phyloP scores from a whole-genome alignment of 2,888 invertebrate species.

The Ischnus inquisitorius region DNA sequence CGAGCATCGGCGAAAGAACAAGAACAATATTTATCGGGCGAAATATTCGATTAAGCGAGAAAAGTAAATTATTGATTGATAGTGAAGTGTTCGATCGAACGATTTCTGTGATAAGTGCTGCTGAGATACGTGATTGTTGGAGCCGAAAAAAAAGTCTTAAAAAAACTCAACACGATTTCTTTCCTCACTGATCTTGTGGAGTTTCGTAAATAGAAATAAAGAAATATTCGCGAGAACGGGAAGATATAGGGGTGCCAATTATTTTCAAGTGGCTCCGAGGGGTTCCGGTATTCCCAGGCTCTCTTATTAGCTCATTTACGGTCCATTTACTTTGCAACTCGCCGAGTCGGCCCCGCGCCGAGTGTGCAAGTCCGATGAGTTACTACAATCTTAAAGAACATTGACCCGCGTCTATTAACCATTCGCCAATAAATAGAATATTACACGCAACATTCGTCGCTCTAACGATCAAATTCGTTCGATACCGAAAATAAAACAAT shows the following conservation, averaged over 20 bases:
- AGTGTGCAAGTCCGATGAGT: slow-evolving; percentile 76
- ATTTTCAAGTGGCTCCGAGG: slow-evolving; percentile 17
- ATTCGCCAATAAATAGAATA: not conserved
- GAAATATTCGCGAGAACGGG: not conserved
- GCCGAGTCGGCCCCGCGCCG: slow-evolving; percentile 71
- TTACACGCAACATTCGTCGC: not conserved
- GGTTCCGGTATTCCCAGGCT: slow-evolving; percentile 60
- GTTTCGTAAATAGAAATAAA: not conserved
- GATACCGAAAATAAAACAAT: not conserved
- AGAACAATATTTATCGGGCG: not conserved
- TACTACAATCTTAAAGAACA: slow-evolving; percentile 72
- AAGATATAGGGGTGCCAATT: slow-evolving; percentile 30
- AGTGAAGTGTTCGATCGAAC: slow-evolving; percentile 15
- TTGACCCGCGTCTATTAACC: slow-evolving; percentile 70
- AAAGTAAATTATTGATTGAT: not conserved
- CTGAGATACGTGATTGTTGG: not conserved
- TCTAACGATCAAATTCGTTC: not conserved
- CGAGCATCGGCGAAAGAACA: not conserved
- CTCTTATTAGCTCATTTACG: slow-evolving; percentile 63
- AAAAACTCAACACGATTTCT: not conserved
- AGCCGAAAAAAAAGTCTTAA: not conserved
- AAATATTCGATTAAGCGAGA: not conserved
- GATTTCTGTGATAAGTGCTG: slow-evolving; percentile 9
- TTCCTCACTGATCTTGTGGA: not conserved
- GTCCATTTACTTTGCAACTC: slow-evolving; percentile 78